A percentile compares a stretch with the other conserved stretches of the same genome.
These are phyloP conservation scores for Melipona beecheii DNA, from an alignment of 2,888 invertebrate genomes.

Conservation along the genomic window DNA sequence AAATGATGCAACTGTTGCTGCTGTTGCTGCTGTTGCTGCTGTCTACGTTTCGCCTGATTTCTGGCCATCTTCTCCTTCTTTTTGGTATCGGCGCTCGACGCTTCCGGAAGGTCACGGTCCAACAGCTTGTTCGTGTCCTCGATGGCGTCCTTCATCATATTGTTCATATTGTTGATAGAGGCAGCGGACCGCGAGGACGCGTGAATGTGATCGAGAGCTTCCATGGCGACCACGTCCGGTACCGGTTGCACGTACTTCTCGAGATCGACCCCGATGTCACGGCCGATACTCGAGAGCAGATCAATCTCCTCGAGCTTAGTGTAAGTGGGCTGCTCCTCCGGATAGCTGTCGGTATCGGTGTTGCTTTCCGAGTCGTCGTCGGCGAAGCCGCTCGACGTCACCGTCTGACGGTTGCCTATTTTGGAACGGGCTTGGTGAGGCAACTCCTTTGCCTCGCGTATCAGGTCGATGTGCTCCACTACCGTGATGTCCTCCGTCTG, in stretches of 20 bases:
- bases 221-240: conserved; percentile 82
- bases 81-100: conserved; percentile 83
- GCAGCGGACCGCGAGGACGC: conserved; percentile 48
- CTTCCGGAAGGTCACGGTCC: conserved; percentile 75
- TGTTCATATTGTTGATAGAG: conserved; percentile 29
- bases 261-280: conserved; percentile 79
- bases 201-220: conserved; percentile 65
- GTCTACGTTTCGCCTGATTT: conserved; percentile 84
- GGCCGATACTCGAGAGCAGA: conserved; percentile 80
- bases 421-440: conserved; percentile 71
- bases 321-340: conserved; percentile 75
- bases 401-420: conserved; percentile 71
- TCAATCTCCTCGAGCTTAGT: conserved; percentile 81
- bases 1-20: conserved; percentile 81
- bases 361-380: conserved; percentile 68
- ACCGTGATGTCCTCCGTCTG: conserved; percentile 71
- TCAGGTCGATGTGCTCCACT: conserved; percentile 80
- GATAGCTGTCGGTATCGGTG: conserved; percentile 70
- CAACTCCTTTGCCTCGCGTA: conserved; percentile 79
- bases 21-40: conserved; percentile 83
- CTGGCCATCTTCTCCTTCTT: conserved; percentile 86
- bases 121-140: conserved; percentile 80
- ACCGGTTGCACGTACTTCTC: conserved; percentile 82
- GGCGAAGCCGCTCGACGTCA: conserved; percentile 60
- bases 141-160: conserved; percentile 52